phyloP scores from a whole-genome alignment of 2,113 vertebrate genomes.

The Calyptommatus sinebrachiatus region DNA sequence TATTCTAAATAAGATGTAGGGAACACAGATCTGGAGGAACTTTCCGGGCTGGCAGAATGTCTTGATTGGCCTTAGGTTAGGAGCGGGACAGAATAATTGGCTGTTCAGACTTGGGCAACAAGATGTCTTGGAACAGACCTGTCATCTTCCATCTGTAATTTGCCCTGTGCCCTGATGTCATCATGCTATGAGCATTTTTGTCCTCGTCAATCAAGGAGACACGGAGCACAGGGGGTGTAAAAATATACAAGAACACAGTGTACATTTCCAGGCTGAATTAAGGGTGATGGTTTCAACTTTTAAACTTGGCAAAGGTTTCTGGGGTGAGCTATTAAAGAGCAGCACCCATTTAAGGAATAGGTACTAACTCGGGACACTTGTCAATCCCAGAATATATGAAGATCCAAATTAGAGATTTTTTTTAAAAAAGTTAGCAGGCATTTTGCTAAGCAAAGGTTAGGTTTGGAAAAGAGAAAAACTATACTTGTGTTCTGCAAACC shows the following conservation, averaged over 20 bases:
- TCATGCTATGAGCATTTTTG: slow-evolving; percentile 40
- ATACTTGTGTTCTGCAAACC: too few relatives aligned
- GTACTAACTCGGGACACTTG: too few relatives aligned
- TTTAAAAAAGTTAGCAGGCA: too few relatives aligned
- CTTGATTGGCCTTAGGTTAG: not conserved
- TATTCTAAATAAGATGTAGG: too few relatives aligned
- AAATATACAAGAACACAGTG: not conserved
- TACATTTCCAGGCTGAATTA: not conserved
- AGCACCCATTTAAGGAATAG: too few relatives aligned
- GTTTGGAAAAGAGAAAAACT: too few relatives aligned
- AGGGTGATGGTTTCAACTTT: not conserved
- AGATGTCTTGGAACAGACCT: not conserved
- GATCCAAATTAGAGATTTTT: too few relatives aligned
- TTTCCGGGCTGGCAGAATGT: not conserved
- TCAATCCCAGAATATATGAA: too few relatives aligned
- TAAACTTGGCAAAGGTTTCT: not conserved
- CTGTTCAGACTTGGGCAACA: not conserved
- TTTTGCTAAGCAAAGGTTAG: too few relatives aligned
- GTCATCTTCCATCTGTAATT: not conserved
- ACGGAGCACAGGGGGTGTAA: not conserved
- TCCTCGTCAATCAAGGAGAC: not conserved
- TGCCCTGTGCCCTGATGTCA: slow-evolving; percentile 40
- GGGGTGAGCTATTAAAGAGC: too few relatives aligned
- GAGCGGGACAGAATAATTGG: not conserved
- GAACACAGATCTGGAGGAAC: too few relatives aligned